A percentile compares a stretch with the other conserved stretches of the same genome.
These are phyloP conservation scores for Amphiprion percula DNA, from an alignment of 2,113 vertebrate genomes.

Conservation along the genomic window DNA sequence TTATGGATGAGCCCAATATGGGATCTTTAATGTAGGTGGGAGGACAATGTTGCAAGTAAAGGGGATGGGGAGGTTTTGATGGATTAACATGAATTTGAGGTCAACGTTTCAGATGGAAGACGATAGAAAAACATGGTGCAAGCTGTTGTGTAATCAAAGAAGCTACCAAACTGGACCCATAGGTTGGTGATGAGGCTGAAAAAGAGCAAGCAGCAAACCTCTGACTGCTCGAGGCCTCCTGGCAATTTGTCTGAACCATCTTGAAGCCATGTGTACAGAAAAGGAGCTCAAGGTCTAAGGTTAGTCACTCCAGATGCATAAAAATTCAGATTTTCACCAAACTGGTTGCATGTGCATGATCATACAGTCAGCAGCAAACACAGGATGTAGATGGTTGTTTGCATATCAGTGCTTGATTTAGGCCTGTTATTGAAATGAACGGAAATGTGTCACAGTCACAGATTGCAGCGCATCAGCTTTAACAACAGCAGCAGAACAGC, in stretches of 20 bases:
- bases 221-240: background rate
- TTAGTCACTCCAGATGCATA: background rate
- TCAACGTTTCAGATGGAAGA: background rate
- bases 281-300: background rate
- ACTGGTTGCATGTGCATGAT: background rate
- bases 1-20: too few species aligned
- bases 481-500: background rate
- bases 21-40: background rate
- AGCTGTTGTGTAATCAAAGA: background rate
- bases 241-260: background rate
- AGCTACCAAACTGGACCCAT: too few species aligned
- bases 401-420: background rate
- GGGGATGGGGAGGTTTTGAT: background rate
- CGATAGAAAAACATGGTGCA: background rate
- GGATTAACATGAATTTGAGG: background rate
- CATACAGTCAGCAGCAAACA: background rate
- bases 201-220: background rate
- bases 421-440: background rate
- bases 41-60: background rate
- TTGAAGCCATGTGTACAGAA: background rate
- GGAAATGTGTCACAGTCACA: background rate
- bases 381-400: background rate
- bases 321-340: too few species aligned
- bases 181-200: too few species aligned
- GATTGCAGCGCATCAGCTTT: background rate